Base-by-base conservation (phyloP, 2,888 invertebrate species). In the Zaprionus bogoriensis region DNA sequence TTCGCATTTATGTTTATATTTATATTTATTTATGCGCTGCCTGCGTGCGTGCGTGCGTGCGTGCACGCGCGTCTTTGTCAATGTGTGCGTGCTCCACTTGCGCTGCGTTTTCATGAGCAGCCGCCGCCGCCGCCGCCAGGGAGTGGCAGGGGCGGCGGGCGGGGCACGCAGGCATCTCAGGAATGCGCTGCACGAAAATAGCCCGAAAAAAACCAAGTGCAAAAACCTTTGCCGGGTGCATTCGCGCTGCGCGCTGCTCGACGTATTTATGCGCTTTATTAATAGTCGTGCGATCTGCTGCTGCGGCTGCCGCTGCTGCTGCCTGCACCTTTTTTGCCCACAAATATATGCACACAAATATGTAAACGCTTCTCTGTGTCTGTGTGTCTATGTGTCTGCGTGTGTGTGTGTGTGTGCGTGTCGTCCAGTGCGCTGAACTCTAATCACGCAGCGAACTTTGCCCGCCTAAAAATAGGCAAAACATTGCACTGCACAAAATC, bases 121-220 rank as follows among this genome's bases (percentile, higher is more conserved):
- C 61, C 6, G 27, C 27, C 27, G 27, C 27, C 27, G 6, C 9
- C 27, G 27, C 27, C 27, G n/a, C n/a, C n/a, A n/a, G n/a, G n/a
- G n/a, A n/a, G n/a, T n/a, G n/a, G n/a, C n/a, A n/a, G n/a, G n/a
- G 39, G 36, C 39, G 39, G 36, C 46, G 53, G n/a, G n/a, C n/a
- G n/a, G n/a, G n/a, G n/a, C n/a, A 52, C 53, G 54, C 45, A 64
- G 82, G 85, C 67, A 87, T 84, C 62, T 73, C 47, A 81, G 73
- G 87, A 87, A 84, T 87, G 84, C 71, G 66, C 53, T 55, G 73
- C 66, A 75, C 68, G 53, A 75, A 82, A 84, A 87, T 87, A 85
- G 68, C 66, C 53, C 27, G n/a, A n/a, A 14, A 59, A 68, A 45
- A 72, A 64, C 66, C 74, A 84, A 84, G 87, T 87, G 84, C 87